Conservation (phyloP, 2,797 vertebrate species). For the Mormyrops attenuatus region DNA sequence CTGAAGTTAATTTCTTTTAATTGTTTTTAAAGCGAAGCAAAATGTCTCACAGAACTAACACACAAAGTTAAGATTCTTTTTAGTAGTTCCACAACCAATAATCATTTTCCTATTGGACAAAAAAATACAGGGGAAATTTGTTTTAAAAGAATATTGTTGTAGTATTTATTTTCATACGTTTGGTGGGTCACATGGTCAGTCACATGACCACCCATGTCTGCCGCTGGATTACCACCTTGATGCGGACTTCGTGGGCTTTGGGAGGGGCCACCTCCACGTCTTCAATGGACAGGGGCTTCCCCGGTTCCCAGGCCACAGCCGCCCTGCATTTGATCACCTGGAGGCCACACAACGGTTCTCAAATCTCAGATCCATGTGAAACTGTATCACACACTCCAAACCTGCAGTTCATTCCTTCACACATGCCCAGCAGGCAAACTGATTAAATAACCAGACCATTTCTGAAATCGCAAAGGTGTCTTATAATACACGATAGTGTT, state of each 20-base stretch:
- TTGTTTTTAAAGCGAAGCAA: not conserved
- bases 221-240: constrained; percentile 71
- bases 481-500: not conserved
- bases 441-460: not conserved
- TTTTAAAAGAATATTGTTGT: not conserved
- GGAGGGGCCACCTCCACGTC: constrained; percentile 91
- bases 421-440: not conserved
- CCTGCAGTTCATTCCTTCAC: not conserved
- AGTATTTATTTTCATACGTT: not conserved
- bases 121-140: not conserved
- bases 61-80: not conserved
- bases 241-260: constrained; percentile 86
- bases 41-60: not conserved
- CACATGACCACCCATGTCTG: not conserved
- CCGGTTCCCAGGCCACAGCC: constrained; percentile 88
- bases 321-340: constrained; percentile 94
- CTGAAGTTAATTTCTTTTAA: not conserved
- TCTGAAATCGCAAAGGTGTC: not conserved
- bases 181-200: not conserved
- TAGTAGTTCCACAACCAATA: not conserved
- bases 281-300: constrained; percentile 83
- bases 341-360: not conserved
- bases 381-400: not conserved
- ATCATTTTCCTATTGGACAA: not conserved
- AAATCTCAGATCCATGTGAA: not conserved